These are phyloP conservation scores for Takifugu rubripes DNA, from an alignment of 2,797 vertebrate species.

Conservation along the genomic window DNA sequence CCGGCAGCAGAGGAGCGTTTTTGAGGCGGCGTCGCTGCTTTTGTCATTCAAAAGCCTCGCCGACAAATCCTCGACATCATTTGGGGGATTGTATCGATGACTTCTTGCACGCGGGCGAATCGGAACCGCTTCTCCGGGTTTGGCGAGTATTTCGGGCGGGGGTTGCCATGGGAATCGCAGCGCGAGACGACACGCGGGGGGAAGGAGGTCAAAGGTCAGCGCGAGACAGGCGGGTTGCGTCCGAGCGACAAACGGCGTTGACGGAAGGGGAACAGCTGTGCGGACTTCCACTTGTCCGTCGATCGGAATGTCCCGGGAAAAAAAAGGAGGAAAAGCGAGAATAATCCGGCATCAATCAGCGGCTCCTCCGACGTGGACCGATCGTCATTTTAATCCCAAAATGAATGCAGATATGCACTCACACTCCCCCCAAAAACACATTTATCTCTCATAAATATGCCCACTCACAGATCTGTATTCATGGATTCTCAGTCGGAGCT, in stretches of 20 bases:
- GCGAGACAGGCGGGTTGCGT: slow-evolving; percentile 78
- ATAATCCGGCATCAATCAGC: slow-evolving; percentile 26
- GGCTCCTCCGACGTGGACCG: slow-evolving; percentile 12
- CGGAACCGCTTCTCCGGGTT: slow-evolving; percentile 96
- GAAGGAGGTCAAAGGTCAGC: slow-evolving; percentile 86
- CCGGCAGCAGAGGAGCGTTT: slow-evolving; percentile 82
- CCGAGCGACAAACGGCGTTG: slow-evolving; percentile 74
- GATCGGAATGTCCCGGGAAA: not conserved
- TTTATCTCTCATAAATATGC: slow-evolving; percentile 71
- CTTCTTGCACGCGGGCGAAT: slow-evolving; percentile 91
- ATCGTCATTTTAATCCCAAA: slow-evolving; percentile 51
- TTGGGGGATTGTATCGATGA: slow-evolving; percentile 93
- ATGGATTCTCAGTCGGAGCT: slow-evolving; percentile 53
- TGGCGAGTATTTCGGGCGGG: slow-evolving; percentile 49
- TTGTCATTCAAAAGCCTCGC: slow-evolving; percentile 94
- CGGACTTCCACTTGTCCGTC: slow-evolving; percentile 9
- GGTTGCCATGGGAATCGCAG: slow-evolving; percentile 28
- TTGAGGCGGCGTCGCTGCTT: not conserved
- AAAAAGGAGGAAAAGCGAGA: slow-evolving; percentile 19
- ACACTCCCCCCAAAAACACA: slow-evolving; percentile 38
- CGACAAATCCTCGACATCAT: slow-evolving; percentile 99
- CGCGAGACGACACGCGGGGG: slow-evolving; percentile 1
- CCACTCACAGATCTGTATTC: slow-evolving; percentile 66
- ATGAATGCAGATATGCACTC: slow-evolving; percentile 37
- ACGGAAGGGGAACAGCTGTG: slow-evolving; percentile 78